Evolutionary conservation across 2,113 vertebrate genomes (phyloP).

Genomic region (Dasyprocta punctata): DNA sequence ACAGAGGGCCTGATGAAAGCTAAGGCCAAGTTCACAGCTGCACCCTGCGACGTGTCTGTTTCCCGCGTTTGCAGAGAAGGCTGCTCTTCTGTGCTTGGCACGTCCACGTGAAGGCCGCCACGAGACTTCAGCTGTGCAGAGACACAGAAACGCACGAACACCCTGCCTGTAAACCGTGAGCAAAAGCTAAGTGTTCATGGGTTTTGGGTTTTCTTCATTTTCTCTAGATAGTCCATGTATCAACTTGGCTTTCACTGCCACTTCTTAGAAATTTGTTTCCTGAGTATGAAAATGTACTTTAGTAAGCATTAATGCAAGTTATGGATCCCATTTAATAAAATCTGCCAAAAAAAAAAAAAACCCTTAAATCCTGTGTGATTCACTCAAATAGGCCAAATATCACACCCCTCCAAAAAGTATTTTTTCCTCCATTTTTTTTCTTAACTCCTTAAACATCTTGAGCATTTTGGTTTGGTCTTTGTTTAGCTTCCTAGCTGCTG

Average conservation of each 20-base stretch:
- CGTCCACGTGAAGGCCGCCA: neutral
- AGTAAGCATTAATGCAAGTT: constrained; percentile 62
- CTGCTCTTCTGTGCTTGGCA: neutral
- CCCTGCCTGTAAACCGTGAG: neutral
- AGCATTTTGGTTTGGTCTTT: neutral
- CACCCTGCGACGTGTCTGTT: neutral
- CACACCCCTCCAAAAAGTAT: neutral
- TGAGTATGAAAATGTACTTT: constrained; percentile 68
- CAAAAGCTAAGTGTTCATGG: neutral
- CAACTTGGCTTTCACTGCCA: constrained; percentile 66
- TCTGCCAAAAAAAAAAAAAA: constrained; percentile 15
- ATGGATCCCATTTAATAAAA: constrained; percentile 64
- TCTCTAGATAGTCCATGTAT: constrained; percentile 46
- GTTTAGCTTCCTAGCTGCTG: neutral
- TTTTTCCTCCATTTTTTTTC: neutral
- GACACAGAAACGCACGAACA: neutral
- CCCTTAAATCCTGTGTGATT: constrained; percentile 49
- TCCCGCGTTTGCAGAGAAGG: neutral
- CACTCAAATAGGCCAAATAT: constrained; percentile 68
- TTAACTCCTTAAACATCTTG: constrained; percentile 14
- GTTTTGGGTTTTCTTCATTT: constrained; percentile 61
- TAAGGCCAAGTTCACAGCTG: neutral
- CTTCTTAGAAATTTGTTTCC: constrained; percentile 66
- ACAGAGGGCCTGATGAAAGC: neutral
- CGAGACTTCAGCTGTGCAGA: neutral